These are phyloP conservation scores for Ylistrum balloti DNA, from an alignment of 1,140 invertebrate species.

Conservation along the genomic window DNA sequence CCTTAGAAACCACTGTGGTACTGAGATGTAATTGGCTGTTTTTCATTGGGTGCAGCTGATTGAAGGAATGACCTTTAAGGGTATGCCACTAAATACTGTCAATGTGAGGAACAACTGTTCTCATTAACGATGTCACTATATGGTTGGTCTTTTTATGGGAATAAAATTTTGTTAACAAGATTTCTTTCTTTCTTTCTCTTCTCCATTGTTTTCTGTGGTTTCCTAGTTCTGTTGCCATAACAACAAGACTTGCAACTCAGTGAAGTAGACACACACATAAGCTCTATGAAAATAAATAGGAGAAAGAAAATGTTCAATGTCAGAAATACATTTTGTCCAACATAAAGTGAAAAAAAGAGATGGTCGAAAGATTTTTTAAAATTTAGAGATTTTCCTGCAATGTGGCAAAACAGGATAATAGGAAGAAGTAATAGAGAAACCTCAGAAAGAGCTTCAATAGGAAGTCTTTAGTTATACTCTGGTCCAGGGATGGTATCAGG, in stretches of 20 bases:
- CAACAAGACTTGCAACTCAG: background rate
- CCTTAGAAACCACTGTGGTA: background rate
- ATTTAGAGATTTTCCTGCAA: background rate
- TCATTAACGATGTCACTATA: slow-evolving; percentile 43
- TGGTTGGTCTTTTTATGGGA: slow-evolving; percentile 56
- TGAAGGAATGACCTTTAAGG: background rate
- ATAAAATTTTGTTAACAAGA: slow-evolving; percentile 58
- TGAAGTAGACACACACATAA: slow-evolving; percentile 7
- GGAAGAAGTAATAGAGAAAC: too few relatives aligned
- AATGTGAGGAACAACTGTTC: background rate
- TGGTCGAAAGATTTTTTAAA: background rate
- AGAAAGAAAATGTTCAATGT: background rate
- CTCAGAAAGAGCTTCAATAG: too few relatives aligned
- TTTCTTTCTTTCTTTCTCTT: slow-evolving; percentile 40
- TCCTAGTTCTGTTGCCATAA: background rate
- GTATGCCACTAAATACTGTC: slow-evolving; percentile 17
- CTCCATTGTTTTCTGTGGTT: slow-evolving; percentile 33
- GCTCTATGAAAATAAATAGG: background rate
- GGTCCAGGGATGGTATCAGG: background rate
- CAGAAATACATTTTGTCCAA: background rate
- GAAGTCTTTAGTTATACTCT: background rate
- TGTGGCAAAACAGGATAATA: too few relatives aligned
- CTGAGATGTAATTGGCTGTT: background rate
- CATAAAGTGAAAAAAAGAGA: background rate
- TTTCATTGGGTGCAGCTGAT: slow-evolving; percentile 28